Evolutionary conservation across 2,888 invertebrate species (phyloP).

Genomic region (Microctonus brassicae): DNA sequence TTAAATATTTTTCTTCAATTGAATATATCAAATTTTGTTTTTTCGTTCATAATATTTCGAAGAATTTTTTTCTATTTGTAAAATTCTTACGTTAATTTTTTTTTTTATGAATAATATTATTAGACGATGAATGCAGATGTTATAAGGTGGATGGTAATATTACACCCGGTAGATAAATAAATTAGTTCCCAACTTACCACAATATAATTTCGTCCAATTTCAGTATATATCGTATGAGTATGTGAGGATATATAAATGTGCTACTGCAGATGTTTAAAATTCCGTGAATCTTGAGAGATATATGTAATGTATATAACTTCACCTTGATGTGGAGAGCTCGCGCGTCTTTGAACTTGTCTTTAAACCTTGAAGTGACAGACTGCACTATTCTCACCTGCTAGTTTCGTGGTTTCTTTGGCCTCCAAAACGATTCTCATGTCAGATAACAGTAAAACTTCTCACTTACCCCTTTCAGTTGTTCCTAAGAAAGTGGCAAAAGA

Average conservation of each 20-base stretch:
- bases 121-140: too few relatives aligned
- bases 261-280: constrained; percentile 15
- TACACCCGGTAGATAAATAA: background rate
- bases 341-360: constrained; percentile 50
- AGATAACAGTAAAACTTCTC: constrained; percentile 55
- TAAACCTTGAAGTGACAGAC: constrained; percentile 62
- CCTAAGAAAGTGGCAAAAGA: constrained; percentile 14
- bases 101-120: too few relatives aligned
- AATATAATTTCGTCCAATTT: background rate
- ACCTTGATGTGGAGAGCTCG: constrained; percentile 41
- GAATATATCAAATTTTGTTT: too few relatives aligned
- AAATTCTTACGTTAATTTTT: too few relatives aligned
- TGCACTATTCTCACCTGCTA: constrained; percentile 57
- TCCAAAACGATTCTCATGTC: constrained; percentile 54
- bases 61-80: too few relatives aligned
- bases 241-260: background rate
- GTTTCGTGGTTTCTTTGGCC: constrained; percentile 57
- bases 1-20: too few relatives aligned
- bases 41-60: too few relatives aligned
- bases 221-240: background rate
- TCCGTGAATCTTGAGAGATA: constrained; percentile 36
- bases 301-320: constrained; percentile 35
- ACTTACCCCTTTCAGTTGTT: constrained; percentile 55
- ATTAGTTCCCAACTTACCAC: background rate
- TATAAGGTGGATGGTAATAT: background rate